Conservation (phyloP, 2,797 vertebrate species). For the Helarctos malayanus region DNA sequence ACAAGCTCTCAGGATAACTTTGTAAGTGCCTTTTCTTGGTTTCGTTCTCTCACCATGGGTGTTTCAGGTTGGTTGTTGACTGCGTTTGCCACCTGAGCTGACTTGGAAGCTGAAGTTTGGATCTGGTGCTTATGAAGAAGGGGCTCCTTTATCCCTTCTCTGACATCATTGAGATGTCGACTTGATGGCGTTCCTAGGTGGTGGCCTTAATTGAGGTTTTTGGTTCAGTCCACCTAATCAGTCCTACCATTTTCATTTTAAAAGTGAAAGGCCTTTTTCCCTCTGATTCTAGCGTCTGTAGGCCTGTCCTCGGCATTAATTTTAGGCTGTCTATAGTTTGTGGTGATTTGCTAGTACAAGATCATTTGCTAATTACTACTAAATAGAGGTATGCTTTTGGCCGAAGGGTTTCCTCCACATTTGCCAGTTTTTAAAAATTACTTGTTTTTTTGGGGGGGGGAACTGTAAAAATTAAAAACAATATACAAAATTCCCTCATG, state of each 20-base stretch:
- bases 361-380: not conserved
- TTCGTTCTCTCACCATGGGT: fast-evolving
- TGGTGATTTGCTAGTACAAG: not conserved
- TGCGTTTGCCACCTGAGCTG: not conserved
- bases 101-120: not conserved
- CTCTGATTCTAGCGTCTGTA: fast-evolving
- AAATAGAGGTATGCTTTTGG: not conserved
- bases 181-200: not conserved
- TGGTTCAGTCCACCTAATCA: not conserved
- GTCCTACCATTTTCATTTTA: not conserved
- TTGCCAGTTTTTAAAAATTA: not conserved
- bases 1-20: slow-evolving; percentile 84
- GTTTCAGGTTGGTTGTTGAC: not conserved
- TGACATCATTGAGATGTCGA: not conserved
- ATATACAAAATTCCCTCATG: not conserved
- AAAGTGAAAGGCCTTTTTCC: not conserved
- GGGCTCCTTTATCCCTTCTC: too few relatives aligned
- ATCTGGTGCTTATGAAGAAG: not conserved
- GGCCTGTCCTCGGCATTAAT: fast-evolving
- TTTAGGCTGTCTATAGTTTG: fast-evolving
- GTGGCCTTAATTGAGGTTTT: not conserved
- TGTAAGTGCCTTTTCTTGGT: slow-evolving; percentile 83
- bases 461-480: not conserved
- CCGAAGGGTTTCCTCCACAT: not conserved
- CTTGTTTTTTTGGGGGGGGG: not conserved